Base-by-base conservation (phyloP, 2,113 vertebrate species). In the Macrotis lagotis region DNA sequence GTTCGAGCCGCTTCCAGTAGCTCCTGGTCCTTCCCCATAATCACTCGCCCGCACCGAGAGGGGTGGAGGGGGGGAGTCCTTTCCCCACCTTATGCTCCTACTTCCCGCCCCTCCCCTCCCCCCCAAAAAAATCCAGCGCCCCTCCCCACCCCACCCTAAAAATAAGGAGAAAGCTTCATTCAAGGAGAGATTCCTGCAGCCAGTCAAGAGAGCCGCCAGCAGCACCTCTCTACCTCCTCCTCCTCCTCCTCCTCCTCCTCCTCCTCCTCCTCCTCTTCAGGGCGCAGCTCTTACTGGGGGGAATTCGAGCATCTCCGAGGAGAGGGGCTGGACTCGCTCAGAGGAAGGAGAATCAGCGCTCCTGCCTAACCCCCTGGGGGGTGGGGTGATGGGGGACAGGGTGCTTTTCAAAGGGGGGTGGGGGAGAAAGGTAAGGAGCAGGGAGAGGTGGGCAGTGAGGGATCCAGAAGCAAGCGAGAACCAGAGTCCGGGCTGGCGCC, bases 21-120 rank as follows among this genome's bases (percentile, higher is more conserved):
- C 98, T 99, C 99, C 98, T 99, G 99, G 98, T 99, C 99, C 98
- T 99, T 99, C 92, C 99, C 99, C 99, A 99, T 99, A 98, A 98
- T 98, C 98, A 98, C 97, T 92, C 74, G 90, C 37, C 50, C 48
- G 25, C 90, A 50, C 48, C 66, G 37, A 19, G 66, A 90, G 92
- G 91, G 51, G 50, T 92, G 93, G 25, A 16, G 74, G 51, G 51
- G 50, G 90, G 9, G 94, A 96, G 95, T 95, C 93, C 95, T 92
- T 52, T 83, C 90, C 96, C 94, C 53, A 91, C 53, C 66, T 83
- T 83, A 44, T 44, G 66, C 91, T 8, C 25, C 51, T 95, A 94
- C 92, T 97, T 92, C 97, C 92, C 96, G 96, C 94, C 94, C 91
- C 90, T 47, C 94, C 31, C 97, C 92, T 96, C 96, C n/a, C 95